Conservation (phyloP, 2,888 invertebrate species). For the Ptychoptera contaminata region DNA sequence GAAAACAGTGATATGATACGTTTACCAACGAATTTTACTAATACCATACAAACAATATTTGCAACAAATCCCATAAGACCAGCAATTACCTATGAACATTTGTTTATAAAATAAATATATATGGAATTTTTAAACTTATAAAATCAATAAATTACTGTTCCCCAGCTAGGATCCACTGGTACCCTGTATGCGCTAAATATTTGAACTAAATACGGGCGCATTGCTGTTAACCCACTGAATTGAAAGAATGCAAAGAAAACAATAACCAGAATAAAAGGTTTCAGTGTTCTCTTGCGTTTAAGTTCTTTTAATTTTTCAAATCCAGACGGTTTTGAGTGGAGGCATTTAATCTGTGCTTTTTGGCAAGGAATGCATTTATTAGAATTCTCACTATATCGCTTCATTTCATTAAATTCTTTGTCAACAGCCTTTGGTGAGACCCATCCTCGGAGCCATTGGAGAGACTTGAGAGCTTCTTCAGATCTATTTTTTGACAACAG, state of each 20-base stretch:
- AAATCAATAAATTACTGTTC: conserved; percentile 31
- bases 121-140: conserved; percentile 8
- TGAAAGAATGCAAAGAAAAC: conserved; percentile 38
- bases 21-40: conserved; percentile 34
- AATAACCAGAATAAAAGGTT: conserved; percentile 36
- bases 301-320: conserved; percentile 21
- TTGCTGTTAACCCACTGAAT: conserved; percentile 34
- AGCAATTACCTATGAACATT: conserved; percentile 21
- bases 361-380: conserved; percentile 12
- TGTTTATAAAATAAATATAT: conserved; percentile 26
- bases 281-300: conserved; percentile 35
- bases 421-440: conserved; percentile 12
- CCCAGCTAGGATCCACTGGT: conserved; percentile 29
- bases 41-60: conserved; percentile 28
- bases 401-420: conserved; percentile 13
- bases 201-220: conserved; percentile 41
- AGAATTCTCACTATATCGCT: conserved; percentile 12
- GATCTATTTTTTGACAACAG: conserved; percentile 38
- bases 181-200: conserved; percentile 29
- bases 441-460: conserved; percentile 38
- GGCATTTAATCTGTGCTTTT: conserved; percentile 13
- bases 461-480: conserved; percentile 35
- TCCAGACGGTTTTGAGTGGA: conserved; percentile 21
- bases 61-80: conserved; percentile 34
- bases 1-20: conserved; percentile 33